Conservation (phyloP, 2,888 invertebrate species). For the Ceramica pisi region DNA sequence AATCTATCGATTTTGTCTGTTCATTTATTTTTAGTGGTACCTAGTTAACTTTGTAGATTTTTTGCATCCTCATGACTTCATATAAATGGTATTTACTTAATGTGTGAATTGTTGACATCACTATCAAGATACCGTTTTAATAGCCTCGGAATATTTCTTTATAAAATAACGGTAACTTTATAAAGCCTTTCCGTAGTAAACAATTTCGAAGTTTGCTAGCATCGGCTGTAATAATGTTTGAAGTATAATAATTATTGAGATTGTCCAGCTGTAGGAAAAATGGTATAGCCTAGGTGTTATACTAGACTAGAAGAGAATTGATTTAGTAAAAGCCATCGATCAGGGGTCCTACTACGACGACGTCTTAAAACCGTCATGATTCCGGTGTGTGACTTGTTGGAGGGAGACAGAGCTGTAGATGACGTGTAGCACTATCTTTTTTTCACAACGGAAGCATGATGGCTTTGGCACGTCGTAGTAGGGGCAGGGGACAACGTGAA, state of each 20-base stretch:
- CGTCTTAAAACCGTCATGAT: too few relatives aligned
- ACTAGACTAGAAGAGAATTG: neutral
- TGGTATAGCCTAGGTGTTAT: neutral
- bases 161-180: slow-evolving; percentile 28
- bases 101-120: slow-evolving; percentile 38
- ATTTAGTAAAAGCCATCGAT: neutral
- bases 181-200: slow-evolving; percentile 19
- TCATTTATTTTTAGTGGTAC: neutral
- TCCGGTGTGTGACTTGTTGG: too few relatives aligned
- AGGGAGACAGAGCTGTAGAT: neutral
- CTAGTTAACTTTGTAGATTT: slow-evolving; percentile 15
- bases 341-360: neutral
- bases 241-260: neutral
- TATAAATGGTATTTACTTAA: slow-evolving; percentile 35
- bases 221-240: neutral
- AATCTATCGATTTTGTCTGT: slow-evolving; percentile 4
- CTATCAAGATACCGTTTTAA: slow-evolving; percentile 43
- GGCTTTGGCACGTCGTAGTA: neutral
- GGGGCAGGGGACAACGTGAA: neutral
- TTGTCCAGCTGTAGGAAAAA: too few relatives aligned
- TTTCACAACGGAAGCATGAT: neutral
- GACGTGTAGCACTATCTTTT: neutral
- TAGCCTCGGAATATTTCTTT: slow-evolving; percentile 31
- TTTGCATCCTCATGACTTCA: slow-evolving; percentile 35
- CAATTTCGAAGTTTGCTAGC: neutral